Conservation (phyloP, 1,140 invertebrate genomes). For the Pinna nobilis region DNA sequence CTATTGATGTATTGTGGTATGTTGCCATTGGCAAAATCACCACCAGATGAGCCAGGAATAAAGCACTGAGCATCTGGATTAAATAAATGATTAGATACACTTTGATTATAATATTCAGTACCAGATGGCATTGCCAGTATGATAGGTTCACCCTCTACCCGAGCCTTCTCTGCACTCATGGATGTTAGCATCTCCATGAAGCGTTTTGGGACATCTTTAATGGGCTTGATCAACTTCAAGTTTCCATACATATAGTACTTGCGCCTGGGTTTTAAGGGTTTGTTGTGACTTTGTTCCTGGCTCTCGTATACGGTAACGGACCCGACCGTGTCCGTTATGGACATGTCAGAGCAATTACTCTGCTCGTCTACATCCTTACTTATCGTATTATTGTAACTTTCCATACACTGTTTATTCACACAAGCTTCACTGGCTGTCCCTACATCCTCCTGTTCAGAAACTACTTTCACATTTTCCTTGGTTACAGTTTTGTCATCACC, state of each 20-base stretch:
- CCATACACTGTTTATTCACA: background rate
- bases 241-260: constrained; percentile 70
- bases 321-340: constrained; percentile 27
- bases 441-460: background rate
- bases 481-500: background rate
- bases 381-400: background rate
- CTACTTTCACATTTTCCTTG: no score
- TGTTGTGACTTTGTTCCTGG: constrained; percentile 5
- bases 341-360: constrained; percentile 41
- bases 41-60: constrained; percentile 48
- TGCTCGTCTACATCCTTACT: constrained; percentile 19
- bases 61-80: constrained; percentile 64
- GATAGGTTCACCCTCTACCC: constrained; percentile 69
- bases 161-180: constrained; percentile 60
- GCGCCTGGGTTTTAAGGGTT: constrained; percentile 49
- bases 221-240: constrained; percentile 69
- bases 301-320: constrained; percentile 2
- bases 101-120: constrained; percentile 11
- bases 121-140: constrained; percentile 52
- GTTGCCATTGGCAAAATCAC: background rate
- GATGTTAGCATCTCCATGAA: constrained; percentile 65
- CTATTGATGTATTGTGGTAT: no score
- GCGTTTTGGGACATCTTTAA: constrained; percentile 69
- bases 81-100: constrained; percentile 11
- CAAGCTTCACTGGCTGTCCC: constrained; percentile 1